Conservation (phyloP, 2,888 invertebrate species). For the Drosophila mulleri region DNA sequence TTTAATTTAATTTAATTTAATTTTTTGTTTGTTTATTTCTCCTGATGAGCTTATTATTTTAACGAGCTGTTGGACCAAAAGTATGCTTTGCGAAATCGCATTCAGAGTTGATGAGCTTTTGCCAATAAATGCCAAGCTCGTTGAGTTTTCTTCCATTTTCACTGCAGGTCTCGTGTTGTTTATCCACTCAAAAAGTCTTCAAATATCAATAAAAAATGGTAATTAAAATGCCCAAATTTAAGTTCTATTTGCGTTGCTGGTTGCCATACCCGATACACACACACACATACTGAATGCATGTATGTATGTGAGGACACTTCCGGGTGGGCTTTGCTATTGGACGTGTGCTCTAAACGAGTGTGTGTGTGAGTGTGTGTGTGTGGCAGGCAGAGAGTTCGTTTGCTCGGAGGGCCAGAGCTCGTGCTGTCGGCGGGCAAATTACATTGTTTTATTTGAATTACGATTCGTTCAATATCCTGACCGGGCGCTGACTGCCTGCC, state of each 20-base stretch:
- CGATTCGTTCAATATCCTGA: conserved; percentile 62
- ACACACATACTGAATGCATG: background rate
- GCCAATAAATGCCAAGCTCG: background rate
- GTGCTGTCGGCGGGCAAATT: conserved; percentile 48
- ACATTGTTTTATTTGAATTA: conserved; percentile 81
- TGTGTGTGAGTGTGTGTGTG: conserved; percentile 3
- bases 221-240: conserved; percentile 20
- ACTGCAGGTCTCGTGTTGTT: background rate
- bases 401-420: conserved; percentile 13
- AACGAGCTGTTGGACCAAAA: too few species aligned
- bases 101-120: background rate
- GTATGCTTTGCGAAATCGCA: too few species aligned
- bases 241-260: conserved; percentile 13
- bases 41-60: too few species aligned
- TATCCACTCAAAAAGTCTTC: background rate
- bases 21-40: too few species aligned
- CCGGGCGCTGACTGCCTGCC: conserved; percentile 18
- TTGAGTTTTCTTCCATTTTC: background rate
- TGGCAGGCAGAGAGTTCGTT: conserved; percentile 8
- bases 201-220: conserved; percentile 31
- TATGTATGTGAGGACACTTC: conserved; percentile 15
- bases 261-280: background rate
- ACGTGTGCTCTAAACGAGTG: conserved; percentile 6
- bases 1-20: too few species aligned
- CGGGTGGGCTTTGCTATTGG: conserved; percentile 11